phyloP scores from a whole-genome alignment of 2,888 invertebrate species.

The Mimachlamys varia region DNA sequence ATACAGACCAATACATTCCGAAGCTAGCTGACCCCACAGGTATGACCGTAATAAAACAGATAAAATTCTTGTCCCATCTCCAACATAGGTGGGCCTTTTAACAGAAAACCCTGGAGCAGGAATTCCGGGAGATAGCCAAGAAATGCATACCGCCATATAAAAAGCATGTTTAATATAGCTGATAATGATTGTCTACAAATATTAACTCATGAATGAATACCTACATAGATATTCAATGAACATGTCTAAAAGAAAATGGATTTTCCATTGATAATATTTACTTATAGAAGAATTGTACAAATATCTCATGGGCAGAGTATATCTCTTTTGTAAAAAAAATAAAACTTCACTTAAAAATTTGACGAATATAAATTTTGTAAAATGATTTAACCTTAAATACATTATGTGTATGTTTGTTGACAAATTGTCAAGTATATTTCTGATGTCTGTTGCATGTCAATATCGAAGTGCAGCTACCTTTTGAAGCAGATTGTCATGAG shows the following conservation, averaged over 20 bases:
- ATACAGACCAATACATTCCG: neutral
- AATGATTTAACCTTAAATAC: too few species aligned
- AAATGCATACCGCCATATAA: neutral
- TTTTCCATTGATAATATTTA: neutral
- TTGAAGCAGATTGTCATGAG: too few species aligned
- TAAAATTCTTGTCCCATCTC: slow-evolving; percentile 17
- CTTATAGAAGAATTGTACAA: neutral
- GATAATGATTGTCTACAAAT: neutral
- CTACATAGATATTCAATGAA: neutral
- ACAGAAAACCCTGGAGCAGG: neutral
- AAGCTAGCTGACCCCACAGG: neutral
- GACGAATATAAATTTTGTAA: too few species aligned
- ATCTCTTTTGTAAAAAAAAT: neutral
- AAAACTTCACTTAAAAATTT: neutral
- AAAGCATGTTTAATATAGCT: neutral
- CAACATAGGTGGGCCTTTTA: neutral
- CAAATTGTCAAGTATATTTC: too few species aligned
- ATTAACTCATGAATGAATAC: neutral
- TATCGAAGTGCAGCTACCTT: too few species aligned
- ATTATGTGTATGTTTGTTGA: too few species aligned
- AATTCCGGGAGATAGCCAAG: neutral
- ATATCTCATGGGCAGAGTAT: neutral
- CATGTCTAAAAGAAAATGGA: neutral
- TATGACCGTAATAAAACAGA: slow-evolving; percentile 1
- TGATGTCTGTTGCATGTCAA: too few species aligned